Conservation (phyloP, 2,113 vertebrate genomes). For the Eulacestoma nigropectus region DNA sequence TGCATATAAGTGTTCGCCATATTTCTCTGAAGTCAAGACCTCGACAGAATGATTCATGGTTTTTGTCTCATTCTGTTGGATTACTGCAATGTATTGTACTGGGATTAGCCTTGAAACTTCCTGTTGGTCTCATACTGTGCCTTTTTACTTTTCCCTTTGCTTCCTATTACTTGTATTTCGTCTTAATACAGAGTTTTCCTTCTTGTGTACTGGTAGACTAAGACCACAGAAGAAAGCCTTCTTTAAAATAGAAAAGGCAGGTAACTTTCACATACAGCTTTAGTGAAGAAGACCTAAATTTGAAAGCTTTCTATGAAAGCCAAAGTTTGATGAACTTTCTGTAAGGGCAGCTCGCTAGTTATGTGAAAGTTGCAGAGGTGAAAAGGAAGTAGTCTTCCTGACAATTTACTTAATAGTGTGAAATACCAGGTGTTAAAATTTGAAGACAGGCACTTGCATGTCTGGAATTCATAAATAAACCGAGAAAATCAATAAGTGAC, state of each 20-base stretch:
- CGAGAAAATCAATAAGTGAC: slow-evolving; percentile 48
- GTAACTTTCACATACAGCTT: neutral
- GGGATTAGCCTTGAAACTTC: neutral
- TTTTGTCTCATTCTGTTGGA: neutral
- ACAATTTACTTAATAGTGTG: slow-evolving; percentile 29
- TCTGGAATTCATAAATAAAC: slow-evolving; percentile 53
- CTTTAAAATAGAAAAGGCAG: neutral
- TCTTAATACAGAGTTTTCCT: neutral
- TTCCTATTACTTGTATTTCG: neutral
- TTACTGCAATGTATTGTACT: neutral
- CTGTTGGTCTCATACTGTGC: neutral
- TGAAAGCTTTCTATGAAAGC: neutral
- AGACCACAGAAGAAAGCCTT: neutral
- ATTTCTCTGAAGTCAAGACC: neutral
- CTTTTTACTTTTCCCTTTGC: neutral
- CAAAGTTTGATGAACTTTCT: neutral
- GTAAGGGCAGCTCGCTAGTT: neutral
- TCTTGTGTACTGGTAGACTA: neutral
- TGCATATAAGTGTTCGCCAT: neutral
- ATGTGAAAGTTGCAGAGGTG: neutral
- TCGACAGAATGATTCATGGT: neutral
- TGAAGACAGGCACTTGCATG: neutral
- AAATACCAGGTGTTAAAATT: slow-evolving; percentile 48
- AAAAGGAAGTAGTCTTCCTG: neutral
- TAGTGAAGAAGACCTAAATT: neutral